Conservation (phyloP, 2,797 vertebrate genomes). For the Poeciliopsis presidionis region DNA sequence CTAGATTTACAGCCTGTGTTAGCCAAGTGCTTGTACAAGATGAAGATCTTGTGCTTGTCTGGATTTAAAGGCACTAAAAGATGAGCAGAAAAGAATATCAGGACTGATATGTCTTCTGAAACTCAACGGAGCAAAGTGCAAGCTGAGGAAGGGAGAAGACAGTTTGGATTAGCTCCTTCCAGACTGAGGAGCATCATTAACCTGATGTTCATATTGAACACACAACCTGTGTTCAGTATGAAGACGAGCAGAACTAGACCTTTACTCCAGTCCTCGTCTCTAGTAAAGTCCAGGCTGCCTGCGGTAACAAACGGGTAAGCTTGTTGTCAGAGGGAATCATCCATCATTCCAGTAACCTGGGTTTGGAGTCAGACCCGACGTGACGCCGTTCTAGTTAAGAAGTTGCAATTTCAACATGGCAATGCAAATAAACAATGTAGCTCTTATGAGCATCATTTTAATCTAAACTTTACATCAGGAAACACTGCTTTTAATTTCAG, state of each 20-base stretch:
- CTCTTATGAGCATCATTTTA: too few relatives aligned
- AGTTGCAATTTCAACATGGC: too few relatives aligned
- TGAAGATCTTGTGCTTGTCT: neutral
- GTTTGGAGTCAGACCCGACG: too few relatives aligned
- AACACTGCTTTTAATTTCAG: too few relatives aligned
- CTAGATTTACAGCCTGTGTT: neutral
- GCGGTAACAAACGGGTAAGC: too few relatives aligned
- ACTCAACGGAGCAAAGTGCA: neutral
- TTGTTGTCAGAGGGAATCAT: too few relatives aligned
- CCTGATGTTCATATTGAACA: neutral
- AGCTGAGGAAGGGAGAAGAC: neutral
- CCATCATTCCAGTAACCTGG: too few relatives aligned
- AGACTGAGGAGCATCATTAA: neutral
- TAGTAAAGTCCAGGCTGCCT: neutral
- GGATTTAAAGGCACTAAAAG: neutral
- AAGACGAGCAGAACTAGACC: neutral
- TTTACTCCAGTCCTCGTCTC: neutral
- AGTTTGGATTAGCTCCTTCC: neutral
- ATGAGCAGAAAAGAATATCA: neutral
- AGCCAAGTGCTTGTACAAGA: too few relatives aligned
- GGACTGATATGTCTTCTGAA: slow-evolving; percentile 10
- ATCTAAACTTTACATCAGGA: too few relatives aligned
- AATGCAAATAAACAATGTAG: too few relatives aligned
- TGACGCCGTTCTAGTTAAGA: too few relatives aligned
- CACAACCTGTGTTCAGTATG: neutral